Base-by-base conservation (phyloP, 53 echinoderm and acorn worm genomes). In the Glandiceps talaboti region DNA sequence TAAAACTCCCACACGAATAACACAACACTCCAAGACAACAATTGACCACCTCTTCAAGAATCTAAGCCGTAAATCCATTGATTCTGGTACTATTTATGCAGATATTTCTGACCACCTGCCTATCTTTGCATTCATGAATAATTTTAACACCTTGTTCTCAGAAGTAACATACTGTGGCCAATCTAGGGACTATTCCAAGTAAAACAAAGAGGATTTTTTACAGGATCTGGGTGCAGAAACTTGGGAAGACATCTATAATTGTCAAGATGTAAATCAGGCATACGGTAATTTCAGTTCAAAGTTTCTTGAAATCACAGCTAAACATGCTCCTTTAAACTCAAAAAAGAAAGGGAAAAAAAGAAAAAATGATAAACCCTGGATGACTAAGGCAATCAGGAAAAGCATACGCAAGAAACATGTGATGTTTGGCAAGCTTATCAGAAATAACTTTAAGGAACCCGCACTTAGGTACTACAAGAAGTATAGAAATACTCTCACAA, bases 41-140 rank as follows among this genome's bases (percentile, higher is more conserved):
- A 77, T 77, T 29, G 77, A 77, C 29, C 77, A 77, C 30, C 27
- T 77, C 30, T 77, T 29, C 30, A 77, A 28, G 29, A 77, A 77
- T 77, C 27, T 77, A 26, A 30, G 29, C 1, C 29, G 29, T 1
- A 29, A 29, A 29, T 1, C 29, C 1, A 30, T 77, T 77, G 29
- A 77, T 29, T 25, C 29, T 77, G 77, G 77, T 29, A 77, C 77
- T 28, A 1, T 77, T 29, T 25, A 1, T 77, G 25, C 29, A 30
- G 29, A 77, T 77, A 77, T 77, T 30, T 77, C 77, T 1, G 77
- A 77, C 29, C 77, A 77, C 77, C 30, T 77, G 25, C 77, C 77
- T 30, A 30, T 30, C 1, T 77, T 30, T 77, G 77, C 30, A 1
- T 25, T 77, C 25, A 29, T 77, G 27, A 25, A 77, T 1, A 29